phyloP scores from a whole-genome alignment of 2,797 vertebrate species.

The Dicrostonyx torquatus region DNA sequence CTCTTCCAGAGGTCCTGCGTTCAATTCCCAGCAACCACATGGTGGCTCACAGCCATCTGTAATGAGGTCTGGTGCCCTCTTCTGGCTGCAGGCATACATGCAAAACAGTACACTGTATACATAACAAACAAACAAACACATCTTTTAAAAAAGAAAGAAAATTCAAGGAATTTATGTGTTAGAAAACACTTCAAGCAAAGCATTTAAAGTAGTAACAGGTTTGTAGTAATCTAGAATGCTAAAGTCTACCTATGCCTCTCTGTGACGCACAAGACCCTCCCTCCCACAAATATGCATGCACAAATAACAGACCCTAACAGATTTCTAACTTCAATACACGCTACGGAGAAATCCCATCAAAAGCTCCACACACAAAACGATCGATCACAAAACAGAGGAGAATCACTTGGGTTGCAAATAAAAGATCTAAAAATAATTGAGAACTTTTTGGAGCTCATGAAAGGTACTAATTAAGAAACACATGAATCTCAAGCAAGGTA shows the following conservation, averaged over 20 bases:
- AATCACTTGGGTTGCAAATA: constrained; percentile 33
- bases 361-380: not conserved
- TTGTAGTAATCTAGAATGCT: not conserved
- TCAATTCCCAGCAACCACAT: not conserved
- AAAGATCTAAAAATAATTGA: not conserved
- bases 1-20: not conserved
- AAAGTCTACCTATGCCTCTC: not conserved
- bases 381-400: constrained; percentile 1
- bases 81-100: not conserved
- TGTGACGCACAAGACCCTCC: not conserved
- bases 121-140: not conserved
- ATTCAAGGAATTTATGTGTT: constrained; percentile 16
- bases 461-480: not conserved
- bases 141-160: not conserved
- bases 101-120: not conserved
- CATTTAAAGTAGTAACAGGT: not conserved
- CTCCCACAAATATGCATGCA: not conserved
- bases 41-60: not conserved
- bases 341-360: not conserved
- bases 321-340: constrained; percentile 37
- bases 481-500: not conserved
- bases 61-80: not conserved
- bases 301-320: constrained; percentile 34
- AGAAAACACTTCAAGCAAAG: not conserved
- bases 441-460: not conserved